phyloP scores from a whole-genome alignment of 2,888 invertebrate genomes.

The Acleris emargana region DNA sequence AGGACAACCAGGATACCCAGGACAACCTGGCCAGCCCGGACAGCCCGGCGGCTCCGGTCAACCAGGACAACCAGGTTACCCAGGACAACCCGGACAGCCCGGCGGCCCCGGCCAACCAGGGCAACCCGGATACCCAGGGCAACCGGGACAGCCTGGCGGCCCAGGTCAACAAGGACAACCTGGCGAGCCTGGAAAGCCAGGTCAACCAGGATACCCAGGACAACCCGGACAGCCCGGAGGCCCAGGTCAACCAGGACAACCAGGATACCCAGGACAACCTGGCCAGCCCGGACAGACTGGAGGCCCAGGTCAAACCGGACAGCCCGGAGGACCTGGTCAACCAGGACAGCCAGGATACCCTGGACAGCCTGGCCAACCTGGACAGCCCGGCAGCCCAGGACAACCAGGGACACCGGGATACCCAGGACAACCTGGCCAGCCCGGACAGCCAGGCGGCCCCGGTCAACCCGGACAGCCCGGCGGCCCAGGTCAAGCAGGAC shows the following conservation, averaged over 20 bases:
- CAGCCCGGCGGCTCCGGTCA: constrained; percentile 44
- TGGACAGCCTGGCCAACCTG: no score
- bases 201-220: constrained; percentile 43
- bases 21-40: constrained; percentile 42
- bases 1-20: constrained; percentile 40
- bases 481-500: constrained; percentile 9
- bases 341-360: constrained; percentile 1
- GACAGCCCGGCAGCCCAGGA: no score
- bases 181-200: constrained; percentile 43
- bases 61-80: constrained; percentile 45
- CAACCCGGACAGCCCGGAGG: constrained; percentile 37
- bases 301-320: constrained; percentile 18
- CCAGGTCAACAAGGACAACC: constrained; percentile 45
- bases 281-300: constrained; percentile 20
- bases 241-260: constrained; percentile 12
- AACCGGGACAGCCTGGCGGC: constrained; percentile 46
- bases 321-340: constrained; percentile 16
- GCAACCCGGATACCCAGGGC: constrained; percentile 70
- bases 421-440: constrained; percentile 34
- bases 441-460: constrained; percentile 23
- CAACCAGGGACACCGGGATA: constrained; percentile 6
- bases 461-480: constrained; percentile 38
- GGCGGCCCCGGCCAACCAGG: constrained; percentile 53
- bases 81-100: constrained; percentile 39
- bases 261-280: constrained; percentile 11